phyloP scores from a whole-genome alignment of 2,797 vertebrate genomes.

The Novumbra hubbsi region DNA sequence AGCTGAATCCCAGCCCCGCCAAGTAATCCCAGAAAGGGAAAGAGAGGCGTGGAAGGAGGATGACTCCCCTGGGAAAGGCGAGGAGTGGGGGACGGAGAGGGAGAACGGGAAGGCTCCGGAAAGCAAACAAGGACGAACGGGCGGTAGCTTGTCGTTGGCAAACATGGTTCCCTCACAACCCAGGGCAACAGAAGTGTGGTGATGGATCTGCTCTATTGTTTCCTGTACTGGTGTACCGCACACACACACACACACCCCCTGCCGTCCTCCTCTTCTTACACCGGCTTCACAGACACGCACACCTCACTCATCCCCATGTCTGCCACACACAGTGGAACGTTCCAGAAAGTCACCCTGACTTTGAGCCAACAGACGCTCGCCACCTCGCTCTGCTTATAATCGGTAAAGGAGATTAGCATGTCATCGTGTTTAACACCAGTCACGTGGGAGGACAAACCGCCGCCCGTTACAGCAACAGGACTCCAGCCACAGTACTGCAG shows the following conservation, averaged over 20 bases:
- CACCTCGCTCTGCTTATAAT: constrained; percentile 39
- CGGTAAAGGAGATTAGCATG: constrained; percentile 68
- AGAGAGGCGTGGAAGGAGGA: constrained; percentile 25
- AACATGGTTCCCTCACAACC: not conserved
- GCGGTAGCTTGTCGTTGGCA: not conserved
- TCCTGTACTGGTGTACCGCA: constrained; percentile 10
- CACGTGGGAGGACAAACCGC: constrained; percentile 44
- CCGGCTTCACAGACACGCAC: too few relatives aligned
- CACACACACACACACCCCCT: not conserved
- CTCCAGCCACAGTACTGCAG: not conserved
- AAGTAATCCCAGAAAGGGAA: not conserved
- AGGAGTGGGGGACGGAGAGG: constrained; percentile 11
- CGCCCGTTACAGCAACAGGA: not conserved
- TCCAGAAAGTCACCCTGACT: constrained; percentile 72
- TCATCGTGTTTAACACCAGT: constrained; percentile 41
- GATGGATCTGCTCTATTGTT: constrained; percentile 56
- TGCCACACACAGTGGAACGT: constrained; percentile 24
- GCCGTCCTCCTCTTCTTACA: not conserved
- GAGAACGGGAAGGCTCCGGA: constrained; percentile 2
- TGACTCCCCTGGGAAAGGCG: constrained; percentile 38
- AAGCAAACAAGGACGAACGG: not conserved
- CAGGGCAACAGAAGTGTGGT: not conserved
- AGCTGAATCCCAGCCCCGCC: constrained; percentile 50
- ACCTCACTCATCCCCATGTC: not conserved
- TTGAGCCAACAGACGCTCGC: constrained; percentile 58